Conservation (phyloP, 1,140 invertebrate species). For the Wiebesia pumilae region DNA sequence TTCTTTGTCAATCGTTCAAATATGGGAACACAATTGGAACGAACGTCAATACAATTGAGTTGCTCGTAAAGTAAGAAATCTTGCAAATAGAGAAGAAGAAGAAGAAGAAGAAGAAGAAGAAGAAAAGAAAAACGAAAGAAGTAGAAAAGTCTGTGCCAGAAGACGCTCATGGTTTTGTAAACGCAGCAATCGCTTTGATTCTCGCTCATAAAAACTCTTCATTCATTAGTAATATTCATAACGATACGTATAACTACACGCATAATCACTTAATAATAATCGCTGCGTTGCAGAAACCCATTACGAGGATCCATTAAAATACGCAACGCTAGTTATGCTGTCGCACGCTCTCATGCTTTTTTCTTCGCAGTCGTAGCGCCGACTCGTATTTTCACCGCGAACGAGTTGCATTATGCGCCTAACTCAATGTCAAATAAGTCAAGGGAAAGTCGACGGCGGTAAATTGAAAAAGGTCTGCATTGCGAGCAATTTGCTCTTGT, state of each 20-base stretch:
- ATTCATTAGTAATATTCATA: background rate
- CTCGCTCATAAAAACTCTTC: background rate
- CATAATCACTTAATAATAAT: background rate
- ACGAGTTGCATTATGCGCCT: background rate
- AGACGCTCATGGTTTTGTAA: background rate
- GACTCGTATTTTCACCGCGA: constrained; percentile 6
- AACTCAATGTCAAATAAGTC: constrained; percentile 34
- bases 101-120: no score
- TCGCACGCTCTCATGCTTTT: background rate
- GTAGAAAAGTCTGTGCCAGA: background rate
- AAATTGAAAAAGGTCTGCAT: background rate
- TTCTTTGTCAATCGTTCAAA: no score
- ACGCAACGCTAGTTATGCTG: background rate
- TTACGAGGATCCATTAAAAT: background rate
- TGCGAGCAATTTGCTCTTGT: constrained; percentile 7
- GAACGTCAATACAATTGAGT: no score
- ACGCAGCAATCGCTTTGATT: background rate
- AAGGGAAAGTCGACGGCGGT: constrained; percentile 21
- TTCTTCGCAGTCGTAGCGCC: background rate
- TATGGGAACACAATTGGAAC: no score
- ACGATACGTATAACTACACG: background rate
- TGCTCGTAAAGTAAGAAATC: no score
- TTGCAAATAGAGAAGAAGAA: no score
- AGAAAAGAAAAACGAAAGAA: background rate
- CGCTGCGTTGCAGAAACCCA: background rate